Evolutionary conservation across 2,113 vertebrate species (phyloP), one percentile per base, ranked within the genome.

Genomic region (Gasterosteus aculeatus): DNA sequence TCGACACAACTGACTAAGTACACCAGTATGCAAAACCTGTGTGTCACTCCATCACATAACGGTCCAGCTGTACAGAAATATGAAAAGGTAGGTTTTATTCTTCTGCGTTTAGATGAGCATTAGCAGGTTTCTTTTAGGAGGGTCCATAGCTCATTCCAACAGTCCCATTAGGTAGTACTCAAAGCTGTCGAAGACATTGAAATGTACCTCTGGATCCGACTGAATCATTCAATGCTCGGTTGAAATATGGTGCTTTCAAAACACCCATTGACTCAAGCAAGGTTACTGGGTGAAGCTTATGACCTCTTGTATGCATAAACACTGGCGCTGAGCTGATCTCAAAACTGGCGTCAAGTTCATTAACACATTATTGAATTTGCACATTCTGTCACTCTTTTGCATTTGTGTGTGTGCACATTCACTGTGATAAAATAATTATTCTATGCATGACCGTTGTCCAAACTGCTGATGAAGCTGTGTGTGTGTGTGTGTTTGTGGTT

Each of bases 381-480:
- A 66, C 69, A 74, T 71, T 64, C 41, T 74, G 42, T 62, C 53
- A 39, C 54, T 5, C 26, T 64, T 42, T 35, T 60, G 33, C 29
- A 49, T 72, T 29, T 53, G 35, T 73, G 62, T 26, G 54, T 26
- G 41, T 16, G 74, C 6, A 7, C 19, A 56, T 71, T 75, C 59
- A 47, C 63, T 14, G n/a, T 68, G n/a, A 69, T 60, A 54, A 54
- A 44, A 62, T 70, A 46, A 72, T 72, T 85, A 66, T 77, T 83
- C 60, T n/a, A 16, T 26, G 19, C 26, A 56, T 66, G 58, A 59
- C 54, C 26, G n/a, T 18, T 1, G 33, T 16, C 60, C 69, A 77
- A 90, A 83, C 47, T 81, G 87, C 84, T 88, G 82, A 90, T 82
- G n/a, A 83, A 64, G 80, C 59, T 0, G n/a, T 42, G 11, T 73